Base-by-base conservation (phyloP, 2,797 vertebrate genomes). In the Esox lucius region DNA sequence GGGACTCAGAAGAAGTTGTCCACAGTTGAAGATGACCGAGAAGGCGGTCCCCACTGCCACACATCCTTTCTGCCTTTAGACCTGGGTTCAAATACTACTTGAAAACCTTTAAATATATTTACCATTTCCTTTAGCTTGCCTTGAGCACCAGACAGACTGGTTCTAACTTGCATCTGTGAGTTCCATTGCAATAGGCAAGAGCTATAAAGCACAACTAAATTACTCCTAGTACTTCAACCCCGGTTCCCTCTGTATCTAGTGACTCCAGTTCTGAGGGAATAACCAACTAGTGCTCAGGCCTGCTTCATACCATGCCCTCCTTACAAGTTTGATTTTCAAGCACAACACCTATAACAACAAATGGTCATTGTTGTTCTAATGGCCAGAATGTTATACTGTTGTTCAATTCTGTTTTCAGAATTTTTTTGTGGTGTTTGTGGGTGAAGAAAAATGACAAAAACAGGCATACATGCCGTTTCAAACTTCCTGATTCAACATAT, bases 1-100 rank as follows among this genome's bases (percentile, higher is more conserved):
- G 78, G 73, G 81, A 90, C 22, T 26, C 82, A 59, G 80, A 70
- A 0, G 81, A 88, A 24, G 3, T 65, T 71, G 72, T 86, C 56
- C 53, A 17, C 3, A 81, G 64, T 70, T 91, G 71, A 85, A 80
- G 51, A 72, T 64, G 56, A 49, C 3, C 22, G 70, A 33, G n/a
- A n/a, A 26, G 15, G 17, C 35, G 3, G 12, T 28, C 56, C 35
- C 61, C 59, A 77, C 31, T 61, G 42, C 12, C 42, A 39, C 46
- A 24, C 66, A 48, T 51, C n/a, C 49, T 35, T 28, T 56, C 73
- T 74, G 12, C 31, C n/a, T 35, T 59, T 31, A 56, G 67, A 59
- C 46, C 62, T 31, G 48, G 42, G 39, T 9, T 13, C 1, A 26
- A 75, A 13, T 48, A 0, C 56, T 22, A 69, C 19, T 1, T 26